Evolutionary conservation across 1,140 invertebrate species (phyloP), one percentile per base, ranked within the genome.

Genomic region (Platyscapa corneri): DNA sequence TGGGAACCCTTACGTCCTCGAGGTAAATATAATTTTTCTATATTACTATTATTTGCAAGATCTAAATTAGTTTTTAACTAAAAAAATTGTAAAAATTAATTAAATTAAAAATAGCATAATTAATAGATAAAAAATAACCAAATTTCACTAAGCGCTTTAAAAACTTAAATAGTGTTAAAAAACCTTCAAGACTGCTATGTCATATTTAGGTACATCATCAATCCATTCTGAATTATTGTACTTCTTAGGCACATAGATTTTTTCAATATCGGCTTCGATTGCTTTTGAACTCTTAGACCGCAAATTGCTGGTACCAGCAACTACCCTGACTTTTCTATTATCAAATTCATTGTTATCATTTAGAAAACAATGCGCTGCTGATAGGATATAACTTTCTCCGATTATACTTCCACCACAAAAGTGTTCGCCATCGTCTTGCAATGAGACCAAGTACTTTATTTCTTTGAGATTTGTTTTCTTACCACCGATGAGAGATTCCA

Each of bases 351-450:
- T 56, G 20, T 67, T 32, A 20, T 80, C 78, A 16, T 60, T 23
- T 32, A 75, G 27, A 8, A 89, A 85, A 85, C 94, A 94, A 86
- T 94, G 94, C 30, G 94, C 94, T n/a, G 94, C 93, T 0, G 94
- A 94, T 2, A 94, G 80, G n/a, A 94, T 89, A 88, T 90, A 92
- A 65, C 89, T 87, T 1, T 89, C 80, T 34, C 89, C 90, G 27
- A 94, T 92, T 20, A 94, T 89, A 67, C 92, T 90, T 53, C 92
- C 93, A 34, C 93, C 93, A 86, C 93, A 94, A 67, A 89, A 87
- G 32, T 89, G 87, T 8, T 74, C 30, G 8, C 34, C 65, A 5
- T 82, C 23, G 5, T 0, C 6, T 27, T 81, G 56, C 53, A 87
- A 39, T 3, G 83, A 84, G 5, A 87, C 86, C 6, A 79, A 30